These are phyloP conservation scores for Plectrocnemia conspersa DNA, from an alignment of 1,140 invertebrate species.

Conservation along the genomic window DNA sequence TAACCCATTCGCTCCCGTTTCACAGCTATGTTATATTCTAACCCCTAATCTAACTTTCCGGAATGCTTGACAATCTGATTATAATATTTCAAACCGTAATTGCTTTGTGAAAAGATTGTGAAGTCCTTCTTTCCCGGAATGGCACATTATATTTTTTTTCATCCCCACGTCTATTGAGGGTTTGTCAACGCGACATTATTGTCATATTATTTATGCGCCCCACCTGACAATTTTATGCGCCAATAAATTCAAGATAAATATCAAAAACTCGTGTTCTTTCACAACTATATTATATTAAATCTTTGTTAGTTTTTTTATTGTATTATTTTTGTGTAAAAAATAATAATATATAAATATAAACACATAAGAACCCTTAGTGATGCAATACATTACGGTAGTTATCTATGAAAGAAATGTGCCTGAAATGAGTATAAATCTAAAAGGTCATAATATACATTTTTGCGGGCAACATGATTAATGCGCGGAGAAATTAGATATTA, in stretches of 20 bases:
- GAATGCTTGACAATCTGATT: constrained; percentile 31
- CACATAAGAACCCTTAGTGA: neutral
- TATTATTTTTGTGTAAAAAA: constrained; percentile 7
- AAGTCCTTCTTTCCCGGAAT: constrained; percentile 15
- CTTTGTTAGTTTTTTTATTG: constrained; percentile 6
- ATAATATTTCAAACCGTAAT: constrained; percentile 34
- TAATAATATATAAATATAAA: neutral
- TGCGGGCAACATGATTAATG: constrained; percentile 32
- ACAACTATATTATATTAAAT: neutral
- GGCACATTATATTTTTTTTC: constrained; percentile 8
- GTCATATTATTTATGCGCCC: constrained; percentile 30
- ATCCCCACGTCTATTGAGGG: constrained; percentile 20
- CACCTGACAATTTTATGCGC: constrained; percentile 32
- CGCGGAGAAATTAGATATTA: constrained; percentile 33
- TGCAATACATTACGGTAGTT: constrained; percentile 21
- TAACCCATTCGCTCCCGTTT: constrained; percentile 30
- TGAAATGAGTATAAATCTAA: constrained; percentile 27
- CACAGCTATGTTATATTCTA: constrained; percentile 15
- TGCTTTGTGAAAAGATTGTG: constrained; percentile 34
- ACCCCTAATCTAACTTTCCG: constrained; percentile 5
- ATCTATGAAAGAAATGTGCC: constrained; percentile 26
- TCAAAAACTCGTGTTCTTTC: constrained; percentile 12
- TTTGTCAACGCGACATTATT: constrained; percentile 27
- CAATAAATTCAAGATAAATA: constrained; percentile 33
- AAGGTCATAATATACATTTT: constrained; percentile 33